Conservation (phyloP, 1,140 invertebrate genomes). For the Cheumatopsyche charites region DNA sequence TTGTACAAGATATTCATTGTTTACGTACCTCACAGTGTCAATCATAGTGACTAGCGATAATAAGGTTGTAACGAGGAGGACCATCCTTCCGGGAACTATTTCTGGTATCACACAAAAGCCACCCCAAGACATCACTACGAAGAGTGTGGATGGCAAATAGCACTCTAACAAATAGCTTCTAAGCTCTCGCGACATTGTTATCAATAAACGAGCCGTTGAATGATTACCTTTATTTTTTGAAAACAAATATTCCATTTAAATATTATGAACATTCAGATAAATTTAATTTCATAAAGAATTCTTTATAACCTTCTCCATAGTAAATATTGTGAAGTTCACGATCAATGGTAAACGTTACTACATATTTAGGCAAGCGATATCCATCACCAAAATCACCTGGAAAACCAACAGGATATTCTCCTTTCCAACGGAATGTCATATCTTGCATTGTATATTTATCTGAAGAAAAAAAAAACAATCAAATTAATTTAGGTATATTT, state of each 20-base stretch:
- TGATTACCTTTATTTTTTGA: constrained; percentile 59
- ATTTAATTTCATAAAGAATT: not conserved
- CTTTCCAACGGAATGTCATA: constrained; percentile 65
- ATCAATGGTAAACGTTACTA: constrained; percentile 64
- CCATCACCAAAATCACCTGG: constrained; percentile 61
- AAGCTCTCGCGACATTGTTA: constrained; percentile 65
- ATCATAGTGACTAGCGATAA: constrained; percentile 69
- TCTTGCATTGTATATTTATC: constrained; percentile 65
- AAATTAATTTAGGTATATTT: not conserved
- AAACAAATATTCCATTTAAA: constrained; percentile 8
- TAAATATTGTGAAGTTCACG: constrained; percentile 64
- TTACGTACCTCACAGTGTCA: constrained; percentile 64
- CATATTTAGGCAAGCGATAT: constrained; percentile 66
- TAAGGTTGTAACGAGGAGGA: constrained; percentile 66
- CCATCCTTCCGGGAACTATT: constrained; percentile 66
- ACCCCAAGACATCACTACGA: constrained; percentile 71
- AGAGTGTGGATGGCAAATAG: constrained; percentile 67
- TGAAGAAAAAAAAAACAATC: constrained; percentile 49
- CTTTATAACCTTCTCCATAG: constrained; percentile 66
- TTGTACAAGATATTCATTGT: not conserved
- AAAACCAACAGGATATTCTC: constrained; percentile 60
- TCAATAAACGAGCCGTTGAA: constrained; percentile 63
- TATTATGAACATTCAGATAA: too few relatives aligned
- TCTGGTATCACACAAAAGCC: constrained; percentile 70
- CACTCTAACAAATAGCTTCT: constrained; percentile 67